Conservation (phyloP, 2,797 vertebrate genomes). For the Paratrypauchen microcephalus region DNA sequence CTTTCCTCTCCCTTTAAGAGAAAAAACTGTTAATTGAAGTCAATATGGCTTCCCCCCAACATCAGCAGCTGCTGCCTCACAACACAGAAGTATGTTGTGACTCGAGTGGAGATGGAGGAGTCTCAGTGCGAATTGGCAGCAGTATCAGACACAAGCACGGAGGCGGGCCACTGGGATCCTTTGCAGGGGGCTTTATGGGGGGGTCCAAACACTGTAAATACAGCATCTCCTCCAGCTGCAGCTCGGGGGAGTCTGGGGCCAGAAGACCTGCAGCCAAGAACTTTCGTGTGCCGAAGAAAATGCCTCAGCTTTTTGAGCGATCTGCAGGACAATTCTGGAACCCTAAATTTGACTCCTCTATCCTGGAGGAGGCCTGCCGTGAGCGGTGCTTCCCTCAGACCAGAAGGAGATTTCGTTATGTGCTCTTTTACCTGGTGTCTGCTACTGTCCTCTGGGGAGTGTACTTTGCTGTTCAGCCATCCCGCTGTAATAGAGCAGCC, state of each 20-base stretch:
- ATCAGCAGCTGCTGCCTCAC: conserved; percentile 88
- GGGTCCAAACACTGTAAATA: conserved; percentile 89
- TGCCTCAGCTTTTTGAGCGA: conserved; percentile 95
- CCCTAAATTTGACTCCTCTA: conserved; percentile 94
- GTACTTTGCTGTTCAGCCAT: conserved; percentile 84
- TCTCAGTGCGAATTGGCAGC: conserved; percentile 87
- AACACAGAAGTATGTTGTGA: conserved; percentile 94
- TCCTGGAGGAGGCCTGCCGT: conserved; percentile 94
- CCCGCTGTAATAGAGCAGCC: conserved; percentile 75
- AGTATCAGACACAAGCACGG: conserved; percentile 74
- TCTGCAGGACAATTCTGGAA: conserved; percentile 96
- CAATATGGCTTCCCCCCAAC: conserved; percentile 89
- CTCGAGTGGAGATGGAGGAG: conserved; percentile 84
- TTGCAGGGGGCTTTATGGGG: conserved; percentile 71
- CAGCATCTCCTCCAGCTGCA: conserved; percentile 96
- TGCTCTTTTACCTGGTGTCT: conserved; percentile 87
- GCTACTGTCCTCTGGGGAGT: conserved; percentile 90
- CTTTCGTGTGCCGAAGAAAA: conserved; percentile 77
- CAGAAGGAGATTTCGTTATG: conserved; percentile 91
- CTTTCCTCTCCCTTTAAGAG: conserved; percentile 16
- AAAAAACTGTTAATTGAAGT: conserved; percentile 7
- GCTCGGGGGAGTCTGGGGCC: conserved; percentile 87
- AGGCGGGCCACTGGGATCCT: conserved; percentile 63
- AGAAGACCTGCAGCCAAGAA: conserved; percentile 73
- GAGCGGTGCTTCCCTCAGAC: conserved; percentile 96